Percentiles rank a stretch among this genome's conserved stretches.
phyloP scores from a whole-genome alignment of 2,113 vertebrate genomes.

The Isurus oxyrinchus region DNA sequence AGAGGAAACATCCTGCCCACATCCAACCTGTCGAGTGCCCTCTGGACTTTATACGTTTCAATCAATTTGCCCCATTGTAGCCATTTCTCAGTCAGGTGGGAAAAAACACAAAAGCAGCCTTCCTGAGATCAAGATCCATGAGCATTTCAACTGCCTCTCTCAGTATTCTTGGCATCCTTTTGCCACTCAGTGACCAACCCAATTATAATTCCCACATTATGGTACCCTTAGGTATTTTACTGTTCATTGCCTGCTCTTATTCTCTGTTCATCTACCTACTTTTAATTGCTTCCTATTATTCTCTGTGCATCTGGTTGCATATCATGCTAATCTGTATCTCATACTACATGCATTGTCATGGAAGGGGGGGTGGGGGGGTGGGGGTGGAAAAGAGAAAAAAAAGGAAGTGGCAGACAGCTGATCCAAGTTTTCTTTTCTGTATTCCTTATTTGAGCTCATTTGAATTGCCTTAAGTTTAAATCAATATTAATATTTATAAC shows the following conservation, averaged over 20 bases:
- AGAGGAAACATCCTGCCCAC: too few species aligned
- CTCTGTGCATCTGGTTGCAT: not conserved
- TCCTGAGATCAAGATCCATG: not conserved
- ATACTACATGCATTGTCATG: not conserved
- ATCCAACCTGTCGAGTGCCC: too few species aligned
- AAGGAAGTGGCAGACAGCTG: not conserved
- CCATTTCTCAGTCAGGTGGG: not conserved
- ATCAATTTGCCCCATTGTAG: not conserved
- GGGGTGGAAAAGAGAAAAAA: too few species aligned
- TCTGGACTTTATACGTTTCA: too few species aligned
- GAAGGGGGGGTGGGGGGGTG: not conserved
- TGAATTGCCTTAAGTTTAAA: not conserved
- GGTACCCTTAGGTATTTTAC: not conserved
- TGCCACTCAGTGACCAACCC: not conserved
- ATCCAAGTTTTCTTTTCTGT: not conserved
- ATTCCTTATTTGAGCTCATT: not conserved
- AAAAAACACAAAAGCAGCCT: not conserved
- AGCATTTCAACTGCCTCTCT: not conserved
- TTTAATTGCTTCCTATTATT: not conserved
- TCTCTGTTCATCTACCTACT: not conserved
- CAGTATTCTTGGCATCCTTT: not conserved
- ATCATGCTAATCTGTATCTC: not conserved
- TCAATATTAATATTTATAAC: not conserved
- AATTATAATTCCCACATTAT: not conserved
- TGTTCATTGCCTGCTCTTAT: not conserved